Conservation (phyloP, 2,797 vertebrate genomes). For the Siniperca scherzeri region DNA sequence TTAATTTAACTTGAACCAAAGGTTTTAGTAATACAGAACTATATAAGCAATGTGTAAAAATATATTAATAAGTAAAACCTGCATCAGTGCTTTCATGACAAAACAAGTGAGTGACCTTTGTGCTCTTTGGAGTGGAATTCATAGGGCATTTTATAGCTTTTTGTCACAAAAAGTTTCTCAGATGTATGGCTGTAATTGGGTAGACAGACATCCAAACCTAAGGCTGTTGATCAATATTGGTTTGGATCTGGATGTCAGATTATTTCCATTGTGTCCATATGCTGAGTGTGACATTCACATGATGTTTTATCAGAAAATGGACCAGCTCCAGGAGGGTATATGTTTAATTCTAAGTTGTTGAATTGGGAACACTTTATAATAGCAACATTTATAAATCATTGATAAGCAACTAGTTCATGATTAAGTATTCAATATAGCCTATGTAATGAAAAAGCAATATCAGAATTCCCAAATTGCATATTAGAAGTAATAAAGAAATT, state of each 20-base stretch:
- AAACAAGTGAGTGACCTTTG: not conserved
- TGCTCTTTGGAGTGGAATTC: not conserved
- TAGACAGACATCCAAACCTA: too few relatives aligned
- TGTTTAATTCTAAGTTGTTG: not conserved
- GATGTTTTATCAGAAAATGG: too few relatives aligned
- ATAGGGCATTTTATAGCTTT: not conserved
- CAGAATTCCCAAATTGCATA: too few relatives aligned
- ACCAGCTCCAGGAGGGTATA: not conserved
- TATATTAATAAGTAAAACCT: constrained; percentile 1
- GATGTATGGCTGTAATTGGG: too few relatives aligned
- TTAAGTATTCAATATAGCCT: not conserved
- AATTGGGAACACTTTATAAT: not conserved
- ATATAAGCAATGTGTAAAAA: constrained; percentile 12
- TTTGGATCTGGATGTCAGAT: too few relatives aligned
- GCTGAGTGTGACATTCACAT: too few relatives aligned
- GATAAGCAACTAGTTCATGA: not conserved
- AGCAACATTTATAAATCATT: not conserved
- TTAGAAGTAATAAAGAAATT: too few relatives aligned
- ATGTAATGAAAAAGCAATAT: too few relatives aligned
- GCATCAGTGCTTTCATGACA: not conserved
- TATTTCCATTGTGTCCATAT: too few relatives aligned
- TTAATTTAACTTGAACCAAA: constrained; percentile 19
- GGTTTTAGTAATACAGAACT: constrained; percentile 8
- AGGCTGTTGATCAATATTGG: too few relatives aligned
- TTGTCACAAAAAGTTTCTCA: not conserved